Conservation (phyloP, 2,888 invertebrate genomes). For the Drosophila mettleri region DNA sequence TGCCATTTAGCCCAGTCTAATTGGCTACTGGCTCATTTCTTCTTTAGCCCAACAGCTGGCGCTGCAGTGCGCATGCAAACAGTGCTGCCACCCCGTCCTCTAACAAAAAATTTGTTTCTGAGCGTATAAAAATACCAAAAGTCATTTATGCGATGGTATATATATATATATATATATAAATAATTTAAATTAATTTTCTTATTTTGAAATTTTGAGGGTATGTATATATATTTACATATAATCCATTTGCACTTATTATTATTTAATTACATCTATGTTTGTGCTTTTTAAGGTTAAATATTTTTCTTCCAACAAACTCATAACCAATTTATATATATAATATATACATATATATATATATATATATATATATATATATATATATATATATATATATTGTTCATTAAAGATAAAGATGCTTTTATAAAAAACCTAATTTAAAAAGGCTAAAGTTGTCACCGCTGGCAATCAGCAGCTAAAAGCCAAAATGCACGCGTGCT, state of each 20-base stretch:
- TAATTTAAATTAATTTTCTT: neutral
- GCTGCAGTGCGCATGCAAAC: constrained; percentile 16
- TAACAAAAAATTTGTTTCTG: neutral
- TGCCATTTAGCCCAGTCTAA: constrained; percentile 43
- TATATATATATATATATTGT: neutral
- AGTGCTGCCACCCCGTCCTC: constrained; percentile 1
- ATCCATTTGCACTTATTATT: too few relatives aligned
- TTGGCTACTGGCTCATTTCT: constrained; percentile 27
- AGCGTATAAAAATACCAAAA: neutral
- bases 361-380: neutral
- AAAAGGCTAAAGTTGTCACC: constrained; percentile 2
- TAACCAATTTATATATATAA: too few relatives aligned
- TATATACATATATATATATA: too few relatives aligned
- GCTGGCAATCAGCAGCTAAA: neutral
- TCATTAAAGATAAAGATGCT: neutral
- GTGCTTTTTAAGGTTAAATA: too few relatives aligned
- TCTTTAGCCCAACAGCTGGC: constrained; percentile 6
- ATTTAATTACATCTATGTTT: too few relatives aligned
- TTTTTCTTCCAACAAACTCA: too few relatives aligned
- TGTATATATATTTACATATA: too few relatives aligned
- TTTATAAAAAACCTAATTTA: neutral
- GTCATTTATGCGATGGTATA: too few relatives aligned
- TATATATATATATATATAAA: neutral
- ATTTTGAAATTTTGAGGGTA: too few relatives aligned
- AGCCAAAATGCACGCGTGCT: neutral